Base-by-base conservation (phyloP, 2,113 vertebrate genomes). In the Ctenodactylus gundi region DNA sequence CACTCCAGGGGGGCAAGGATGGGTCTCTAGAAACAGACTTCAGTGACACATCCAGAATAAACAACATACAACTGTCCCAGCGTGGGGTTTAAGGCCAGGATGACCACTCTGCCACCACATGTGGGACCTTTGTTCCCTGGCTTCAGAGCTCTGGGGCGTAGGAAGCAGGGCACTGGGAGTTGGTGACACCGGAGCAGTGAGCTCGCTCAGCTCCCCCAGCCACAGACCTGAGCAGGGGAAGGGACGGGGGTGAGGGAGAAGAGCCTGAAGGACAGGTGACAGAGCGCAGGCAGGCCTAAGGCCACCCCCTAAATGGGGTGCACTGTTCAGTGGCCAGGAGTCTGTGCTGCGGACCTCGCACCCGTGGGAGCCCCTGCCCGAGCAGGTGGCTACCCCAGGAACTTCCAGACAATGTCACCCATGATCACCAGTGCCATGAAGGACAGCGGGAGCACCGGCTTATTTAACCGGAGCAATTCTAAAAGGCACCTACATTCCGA, bases 61-160 rank as follows among this genome's bases (percentile, higher is more conserved):
- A 77, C 0, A 1, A 13, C 0, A 4, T 36, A 62, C n/a, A 12
- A 36, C 53, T 77, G 31, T 44, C 11, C 57, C 39, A 41, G 0
- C 1, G 10, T 29, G 15, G 78, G 51, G 51, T 41, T n/a, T 64
- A 44, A 62, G 29, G 72, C 29, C 76, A 41, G 64, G 1, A n/a
- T 7, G n/a, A 73, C 15, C 23, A 76, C 46, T 4, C 41, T 55
- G 39, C 14, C 0, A 34, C 29, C 39, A 41, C 1, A 58, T 21
- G n/a, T 60, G 62, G 70, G 20, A 44, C 64, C 36, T 4, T n/a
- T 11, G 46, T 10, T 18, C 12, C 14, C 27, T 7, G 23, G 1
- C 75, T 73, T 23, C 12, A 31, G 27, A 78, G 55, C 53, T 75
- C 77, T 21, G 39, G 34, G 80, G 41, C 39, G 64, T 1, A 44